phyloP scores from a whole-genome alignment of 2,888 invertebrate species.

The Dendrolimus houi region DNA sequence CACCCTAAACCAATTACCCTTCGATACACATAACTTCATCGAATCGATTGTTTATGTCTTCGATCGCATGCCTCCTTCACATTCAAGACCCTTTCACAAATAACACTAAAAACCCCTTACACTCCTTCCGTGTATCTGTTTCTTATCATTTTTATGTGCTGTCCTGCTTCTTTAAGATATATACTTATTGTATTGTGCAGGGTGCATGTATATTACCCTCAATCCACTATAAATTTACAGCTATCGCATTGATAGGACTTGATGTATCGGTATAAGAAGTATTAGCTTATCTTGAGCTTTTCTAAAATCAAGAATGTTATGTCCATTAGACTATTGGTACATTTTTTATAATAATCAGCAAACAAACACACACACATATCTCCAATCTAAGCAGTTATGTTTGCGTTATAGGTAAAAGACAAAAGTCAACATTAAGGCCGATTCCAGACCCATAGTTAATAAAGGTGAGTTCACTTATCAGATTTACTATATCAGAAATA shows the following conservation, averaged over 20 bases:
- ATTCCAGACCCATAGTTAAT: too few species aligned
- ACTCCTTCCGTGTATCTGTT: slow-evolving; percentile 38
- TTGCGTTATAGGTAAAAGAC: too few species aligned
- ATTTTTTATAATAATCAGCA: too few species aligned
- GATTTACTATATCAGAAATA: too few species aligned
- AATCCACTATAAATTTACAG: slow-evolving; percentile 1
- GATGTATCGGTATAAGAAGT: not conserved
- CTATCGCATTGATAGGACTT: not conserved
- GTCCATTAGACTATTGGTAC: too few species aligned
- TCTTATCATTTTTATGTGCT: slow-evolving; percentile 67
- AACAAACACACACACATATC: too few species aligned
- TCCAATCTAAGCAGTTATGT: too few species aligned
- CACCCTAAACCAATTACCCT: not conserved
- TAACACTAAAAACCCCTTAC: slow-evolving; percentile 41
- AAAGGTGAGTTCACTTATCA: too few species aligned
- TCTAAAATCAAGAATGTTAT: too few species aligned
- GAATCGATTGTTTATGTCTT: slow-evolving; percentile 27
- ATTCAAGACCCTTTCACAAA: slow-evolving; percentile 34
- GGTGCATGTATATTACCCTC: not conserved
- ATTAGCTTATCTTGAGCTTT: not conserved
- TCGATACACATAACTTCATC: slow-evolving; percentile 12
- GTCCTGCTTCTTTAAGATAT: slow-evolving; percentile 26
- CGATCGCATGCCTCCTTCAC: slow-evolving; percentile 44
- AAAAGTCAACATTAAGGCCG: too few species aligned
- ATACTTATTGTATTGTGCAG: not conserved